phyloP scores from a whole-genome alignment of 2,113 vertebrate genomes.

The Octodon degus region DNA sequence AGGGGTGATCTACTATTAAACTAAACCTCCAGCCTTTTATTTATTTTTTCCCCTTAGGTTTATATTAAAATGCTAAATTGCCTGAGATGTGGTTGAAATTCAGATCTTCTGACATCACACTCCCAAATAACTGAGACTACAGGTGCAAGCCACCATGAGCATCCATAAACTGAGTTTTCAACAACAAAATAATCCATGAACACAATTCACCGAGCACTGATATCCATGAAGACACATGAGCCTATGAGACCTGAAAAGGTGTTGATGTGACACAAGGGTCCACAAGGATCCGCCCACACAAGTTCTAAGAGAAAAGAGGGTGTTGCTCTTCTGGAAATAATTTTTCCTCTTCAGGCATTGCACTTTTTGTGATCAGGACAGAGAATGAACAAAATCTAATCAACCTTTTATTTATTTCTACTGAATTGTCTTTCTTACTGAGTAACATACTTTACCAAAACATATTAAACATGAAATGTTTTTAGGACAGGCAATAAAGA shows the following conservation, averaged over 20 bases:
- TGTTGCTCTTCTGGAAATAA: conserved; percentile 50
- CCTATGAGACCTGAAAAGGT: background rate
- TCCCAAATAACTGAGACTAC: background rate
- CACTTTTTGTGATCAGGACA: background rate
- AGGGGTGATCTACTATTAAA: background rate
- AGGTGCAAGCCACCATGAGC: background rate
- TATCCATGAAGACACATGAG: conserved; percentile 37
- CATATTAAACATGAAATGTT: background rate
- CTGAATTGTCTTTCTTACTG: background rate
- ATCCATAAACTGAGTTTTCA: background rate
- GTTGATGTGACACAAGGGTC: background rate
- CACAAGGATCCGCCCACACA: conserved; percentile 42
- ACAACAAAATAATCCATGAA: conserved; percentile 36
- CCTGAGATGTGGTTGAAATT: background rate
- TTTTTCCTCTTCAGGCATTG: conserved; percentile 25
- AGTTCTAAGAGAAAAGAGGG: conserved; percentile 9
- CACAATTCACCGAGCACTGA: background rate
- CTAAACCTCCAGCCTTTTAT: background rate
- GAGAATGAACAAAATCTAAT: conserved; percentile 56
- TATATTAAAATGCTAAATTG: background rate
- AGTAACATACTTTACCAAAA: background rate
- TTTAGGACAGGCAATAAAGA: background rate
- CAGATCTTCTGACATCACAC: background rate
- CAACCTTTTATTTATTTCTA: conserved; percentile 5
- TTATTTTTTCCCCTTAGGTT: background rate